Conservation (phyloP, 2,888 invertebrate genomes). For the Clepsis dumicolana region DNA sequence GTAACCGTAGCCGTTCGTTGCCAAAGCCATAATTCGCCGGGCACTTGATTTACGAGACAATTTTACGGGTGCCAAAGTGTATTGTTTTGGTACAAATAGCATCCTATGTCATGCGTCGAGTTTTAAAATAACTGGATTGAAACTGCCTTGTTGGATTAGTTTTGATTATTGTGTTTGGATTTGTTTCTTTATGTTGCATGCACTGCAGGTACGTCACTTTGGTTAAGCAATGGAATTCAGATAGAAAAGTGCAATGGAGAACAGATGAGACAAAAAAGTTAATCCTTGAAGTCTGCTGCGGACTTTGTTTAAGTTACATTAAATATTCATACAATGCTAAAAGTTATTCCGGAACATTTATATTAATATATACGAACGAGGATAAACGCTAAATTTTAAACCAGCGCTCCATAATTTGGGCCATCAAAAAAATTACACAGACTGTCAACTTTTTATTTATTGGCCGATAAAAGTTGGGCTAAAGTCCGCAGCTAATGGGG, state of each 20-base stretch:
- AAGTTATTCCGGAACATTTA: background rate
- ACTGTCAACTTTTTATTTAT: constrained; percentile 35
- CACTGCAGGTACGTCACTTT: too few species aligned
- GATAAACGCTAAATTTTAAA: constrained; percentile 1
- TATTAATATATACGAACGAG: background rate
- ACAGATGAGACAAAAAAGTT: too few species aligned
- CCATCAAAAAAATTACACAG: constrained; percentile 29
- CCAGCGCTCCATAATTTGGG: background rate
- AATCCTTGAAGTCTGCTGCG: too few species aligned
- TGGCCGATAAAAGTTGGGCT: constrained; percentile 25
- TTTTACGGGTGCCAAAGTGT: constrained; percentile 40
- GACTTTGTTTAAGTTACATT: background rate
- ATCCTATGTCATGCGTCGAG: constrained; percentile 16
- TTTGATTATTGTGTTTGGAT: background rate
- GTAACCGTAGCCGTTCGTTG: constrained; percentile 36
- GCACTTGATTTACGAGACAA: constrained; percentile 45
- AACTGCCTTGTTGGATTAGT: background rate
- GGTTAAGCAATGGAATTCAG: too few species aligned
- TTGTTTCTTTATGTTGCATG: too few species aligned
- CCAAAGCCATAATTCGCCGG: constrained; percentile 40
- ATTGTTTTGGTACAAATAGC: constrained; percentile 44
- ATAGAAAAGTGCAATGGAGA: too few species aligned
- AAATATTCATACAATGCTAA: background rate
- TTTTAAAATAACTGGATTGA: constrained; percentile 13
- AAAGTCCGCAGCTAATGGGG: constrained; percentile 36